Evolutionary conservation across 2,113 vertebrate genomes (phyloP).

Genomic region (Gasterosteus nipponicus): DNA sequence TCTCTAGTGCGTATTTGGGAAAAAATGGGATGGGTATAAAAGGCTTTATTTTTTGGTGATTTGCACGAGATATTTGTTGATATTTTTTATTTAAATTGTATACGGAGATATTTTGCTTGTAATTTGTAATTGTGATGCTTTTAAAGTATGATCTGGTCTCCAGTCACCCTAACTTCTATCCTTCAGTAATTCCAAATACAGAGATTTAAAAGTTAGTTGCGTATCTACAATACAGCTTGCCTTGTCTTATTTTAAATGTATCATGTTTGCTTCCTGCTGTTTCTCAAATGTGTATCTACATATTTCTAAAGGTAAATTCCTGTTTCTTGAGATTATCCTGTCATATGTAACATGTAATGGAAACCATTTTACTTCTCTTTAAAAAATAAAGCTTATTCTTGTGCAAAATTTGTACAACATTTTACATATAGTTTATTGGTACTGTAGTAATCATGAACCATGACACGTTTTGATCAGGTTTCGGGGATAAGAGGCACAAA

Average conservation of each 20-base stretch:
- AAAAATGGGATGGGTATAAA: conserved; percentile 10
- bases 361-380: conserved; percentile 35
- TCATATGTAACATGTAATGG: conserved; percentile 44
- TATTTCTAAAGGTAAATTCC: conserved; percentile 24
- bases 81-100: conserved; percentile 15
- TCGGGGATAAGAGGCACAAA: neutral
- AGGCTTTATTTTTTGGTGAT: conserved; percentile 15
- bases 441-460: neutral
- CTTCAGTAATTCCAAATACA: conserved; percentile 44
- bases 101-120: neutral
- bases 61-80: conserved; percentile 38
- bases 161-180: conserved; percentile 3
- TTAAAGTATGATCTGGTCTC: neutral
- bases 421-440: neutral
- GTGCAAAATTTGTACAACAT: neutral
- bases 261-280: conserved; percentile 17
- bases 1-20: conserved; percentile 2
- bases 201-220: conserved; percentile 16
- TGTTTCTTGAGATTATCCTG: conserved; percentile 18
- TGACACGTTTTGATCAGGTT: neutral
- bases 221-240: conserved; percentile 14
- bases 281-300: conserved; percentile 18
- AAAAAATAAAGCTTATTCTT: conserved; percentile 55
- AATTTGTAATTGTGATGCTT: conserved; percentile 46
- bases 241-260: conserved; percentile 50